phyloP scores from a whole-genome alignment of 2,113 vertebrate genomes.

The Chaenocephalus aceratus region DNA sequence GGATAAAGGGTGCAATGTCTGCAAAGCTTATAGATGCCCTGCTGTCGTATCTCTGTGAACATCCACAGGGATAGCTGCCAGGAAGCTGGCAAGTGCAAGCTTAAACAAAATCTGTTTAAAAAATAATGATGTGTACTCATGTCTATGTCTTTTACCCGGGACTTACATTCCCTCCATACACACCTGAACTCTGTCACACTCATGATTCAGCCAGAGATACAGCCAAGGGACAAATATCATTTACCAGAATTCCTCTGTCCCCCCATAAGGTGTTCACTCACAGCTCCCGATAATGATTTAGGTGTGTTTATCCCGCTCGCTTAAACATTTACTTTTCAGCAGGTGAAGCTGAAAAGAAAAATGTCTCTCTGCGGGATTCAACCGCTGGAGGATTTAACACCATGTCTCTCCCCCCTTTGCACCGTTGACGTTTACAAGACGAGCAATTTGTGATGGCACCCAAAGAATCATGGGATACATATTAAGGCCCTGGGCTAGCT shows the following conservation, averaged over 20 bases:
- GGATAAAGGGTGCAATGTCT: slow-evolving; percentile 14
- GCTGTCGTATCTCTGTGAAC: slow-evolving; percentile 1
- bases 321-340: slow-evolving; percentile 83
- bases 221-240: slow-evolving; percentile 63
- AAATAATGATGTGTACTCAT: background rate
- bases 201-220: slow-evolving; percentile 24
- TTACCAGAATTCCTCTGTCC: slow-evolving; percentile 70
- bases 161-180: background rate
- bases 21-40: background rate
- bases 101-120: slow-evolving; percentile 28
- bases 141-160: background rate
- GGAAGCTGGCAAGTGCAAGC: slow-evolving; percentile 18
- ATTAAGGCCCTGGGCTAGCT: background rate
- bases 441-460: slow-evolving; percentile 11
- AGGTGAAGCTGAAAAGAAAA: slow-evolving; percentile 73
- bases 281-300: slow-evolving; percentile 71
- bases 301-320: slow-evolving; percentile 73
- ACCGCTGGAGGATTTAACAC: slow-evolving; percentile 64
- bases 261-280: slow-evolving; percentile 67
- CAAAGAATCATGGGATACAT: slow-evolving; percentile 43
- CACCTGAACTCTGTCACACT: slow-evolving; percentile 36
- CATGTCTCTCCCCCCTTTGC: slow-evolving; percentile 5
- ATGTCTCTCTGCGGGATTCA: slow-evolving; percentile 48
- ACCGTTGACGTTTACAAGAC: slow-evolving; percentile 69
- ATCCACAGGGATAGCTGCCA: background rate